These are phyloP conservation scores for Lophotis ruficrista DNA, from an alignment of 2,113 vertebrate genomes.

Conservation along the genomic window DNA sequence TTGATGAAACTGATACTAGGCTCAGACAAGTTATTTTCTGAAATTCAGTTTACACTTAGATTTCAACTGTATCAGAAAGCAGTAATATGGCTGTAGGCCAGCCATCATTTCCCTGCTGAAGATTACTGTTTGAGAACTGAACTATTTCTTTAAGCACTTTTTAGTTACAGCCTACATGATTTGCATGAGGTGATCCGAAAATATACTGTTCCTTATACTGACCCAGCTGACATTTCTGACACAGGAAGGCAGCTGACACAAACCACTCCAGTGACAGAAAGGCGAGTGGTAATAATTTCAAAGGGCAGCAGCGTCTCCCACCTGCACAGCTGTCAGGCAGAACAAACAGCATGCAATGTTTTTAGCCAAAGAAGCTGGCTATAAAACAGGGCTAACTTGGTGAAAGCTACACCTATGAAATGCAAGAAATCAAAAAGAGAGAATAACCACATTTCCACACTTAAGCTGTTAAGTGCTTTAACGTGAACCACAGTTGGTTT, in stretches of 20 bases:
- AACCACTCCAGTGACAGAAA: neutral
- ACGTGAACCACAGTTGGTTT: neutral
- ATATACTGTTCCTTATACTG: accelerated
- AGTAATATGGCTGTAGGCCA: neutral
- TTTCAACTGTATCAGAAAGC: neutral
- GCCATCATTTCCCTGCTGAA: neutral
- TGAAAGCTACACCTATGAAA: neutral
- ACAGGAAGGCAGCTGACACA: neutral
- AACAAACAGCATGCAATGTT: neutral
- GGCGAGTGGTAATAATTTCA: neutral
- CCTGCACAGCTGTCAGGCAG: neutral
- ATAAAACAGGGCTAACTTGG: neutral
- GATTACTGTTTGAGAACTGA: neutral
- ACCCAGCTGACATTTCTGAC: neutral
- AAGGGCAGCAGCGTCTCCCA: neutral
- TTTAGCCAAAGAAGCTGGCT: neutral
- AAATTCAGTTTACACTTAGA: neutral
- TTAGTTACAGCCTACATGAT: neutral
- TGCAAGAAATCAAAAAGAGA: neutral
- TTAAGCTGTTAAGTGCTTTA: neutral
- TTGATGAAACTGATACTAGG: neutral
- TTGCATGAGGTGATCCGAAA: neutral
- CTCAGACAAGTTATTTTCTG: neutral
- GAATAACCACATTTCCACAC: neutral
- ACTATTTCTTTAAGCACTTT: neutral